Base-by-base conservation (phyloP, 2,888 invertebrate genomes). In the Monoplex corrugatus region DNA sequence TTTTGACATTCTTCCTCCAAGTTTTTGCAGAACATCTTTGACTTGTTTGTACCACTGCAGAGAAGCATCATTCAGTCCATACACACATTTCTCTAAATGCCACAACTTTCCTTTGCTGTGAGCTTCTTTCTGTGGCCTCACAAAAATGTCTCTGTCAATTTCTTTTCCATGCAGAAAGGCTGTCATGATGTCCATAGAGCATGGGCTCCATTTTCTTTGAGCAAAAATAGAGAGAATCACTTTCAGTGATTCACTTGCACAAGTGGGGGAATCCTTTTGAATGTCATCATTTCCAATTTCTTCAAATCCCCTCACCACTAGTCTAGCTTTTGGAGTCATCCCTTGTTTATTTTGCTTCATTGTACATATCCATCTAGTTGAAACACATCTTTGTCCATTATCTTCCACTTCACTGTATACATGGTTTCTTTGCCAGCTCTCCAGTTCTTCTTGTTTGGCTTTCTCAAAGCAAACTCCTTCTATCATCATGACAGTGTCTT, bases 41-140 rank as follows among this genome's bases (percentile, higher is more conserved):
- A n/a, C n/a, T n/a, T n/a, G n/a, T n/a, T n/a, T n/a, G n/a, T n/a
- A n/a, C n/a, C n/a, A n/a, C n/a, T n/a, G n/a, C n/a, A n/a, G n/a
- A n/a, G n/a, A n/a, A n/a, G n/a, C n/a, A n/a, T n/a, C n/a, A n/a
- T n/a, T n/a, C n/a, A n/a, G n/a, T n/a, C n/a, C n/a, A n/a, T n/a
- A n/a, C n/a, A n/a, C n/a, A n/a, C n/a, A n/a, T n/a, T n/a, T n/a
- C n/a, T n/a, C n/a, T n/a, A n/a, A n/a, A n/a, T n/a, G n/a, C n/a
- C n/a, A n/a, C n/a, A 44, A 40, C 23, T 75, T 87, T n/a, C 83
- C 40, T 23, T 10, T 40, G 10, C 57, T 40, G 45, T 88, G 40
- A n/a, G 82, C 80, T 50, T 91, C 90, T 35, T 35, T 85, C n/a
- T n/a, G 90, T 90, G 5, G 90, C 0, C 89, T 88, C 63, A 90